phyloP scores from a whole-genome alignment of 2,888 invertebrate genomes.

The Cactoblastis cactorum region DNA sequence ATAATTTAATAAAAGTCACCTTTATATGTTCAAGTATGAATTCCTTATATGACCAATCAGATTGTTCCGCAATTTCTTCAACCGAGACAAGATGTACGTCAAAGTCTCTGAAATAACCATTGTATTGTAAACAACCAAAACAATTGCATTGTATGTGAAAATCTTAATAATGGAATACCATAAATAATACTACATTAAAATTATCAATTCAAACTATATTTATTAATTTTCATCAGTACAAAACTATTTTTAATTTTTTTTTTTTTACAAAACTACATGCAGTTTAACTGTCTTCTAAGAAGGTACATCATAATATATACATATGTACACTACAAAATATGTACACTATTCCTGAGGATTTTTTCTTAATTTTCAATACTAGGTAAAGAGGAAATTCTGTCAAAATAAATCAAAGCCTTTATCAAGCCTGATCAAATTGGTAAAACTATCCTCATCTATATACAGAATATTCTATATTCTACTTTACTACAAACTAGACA shows the following conservation, averaged over 20 bases:
- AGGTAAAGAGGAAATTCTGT: too few species aligned
- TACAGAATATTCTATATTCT: too few species aligned
- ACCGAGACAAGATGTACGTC: neutral
- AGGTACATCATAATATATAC: neutral
- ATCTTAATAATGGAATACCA: neutral
- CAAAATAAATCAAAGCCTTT: too few species aligned
- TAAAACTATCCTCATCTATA: neutral
- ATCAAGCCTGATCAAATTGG: neutral
- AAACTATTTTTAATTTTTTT: neutral
- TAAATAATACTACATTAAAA: neutral
- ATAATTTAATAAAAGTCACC: neutral
- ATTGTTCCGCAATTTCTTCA: neutral
- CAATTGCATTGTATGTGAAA: neutral
- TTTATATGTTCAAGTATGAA: neutral
- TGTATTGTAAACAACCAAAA: neutral
- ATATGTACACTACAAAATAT: too few species aligned
- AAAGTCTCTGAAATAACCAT: neutral
- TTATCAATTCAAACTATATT: neutral
- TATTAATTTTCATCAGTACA: neutral
- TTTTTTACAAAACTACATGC: neutral
- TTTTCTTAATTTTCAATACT: neutral
- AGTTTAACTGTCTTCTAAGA: neutral
- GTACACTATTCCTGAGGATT: neutral
- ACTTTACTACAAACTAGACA: too few species aligned
- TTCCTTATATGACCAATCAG: conserved; percentile 5